Evolutionary conservation across 2,888 invertebrate species (phyloP).

Genomic region (Hymenopus coronatus): DNA sequence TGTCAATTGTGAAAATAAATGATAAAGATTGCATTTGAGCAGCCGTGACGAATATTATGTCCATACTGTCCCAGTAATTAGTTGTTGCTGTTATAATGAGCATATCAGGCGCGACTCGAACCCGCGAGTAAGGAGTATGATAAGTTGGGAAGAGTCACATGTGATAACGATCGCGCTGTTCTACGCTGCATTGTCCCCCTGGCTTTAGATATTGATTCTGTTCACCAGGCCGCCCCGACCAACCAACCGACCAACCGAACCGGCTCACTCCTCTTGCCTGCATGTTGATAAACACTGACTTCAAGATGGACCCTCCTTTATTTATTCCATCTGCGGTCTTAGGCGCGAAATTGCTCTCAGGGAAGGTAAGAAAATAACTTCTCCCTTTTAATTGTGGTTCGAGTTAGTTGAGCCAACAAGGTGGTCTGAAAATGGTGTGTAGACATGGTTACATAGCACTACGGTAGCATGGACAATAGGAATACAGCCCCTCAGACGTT

Average conservation of each 20-base stretch:
- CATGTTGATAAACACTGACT: not conserved
- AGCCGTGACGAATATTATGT: too few species aligned
- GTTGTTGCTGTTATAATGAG: too few species aligned
- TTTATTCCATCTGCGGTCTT: not conserved
- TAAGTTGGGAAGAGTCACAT: not conserved
- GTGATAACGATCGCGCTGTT: not conserved
- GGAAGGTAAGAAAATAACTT: not conserved
- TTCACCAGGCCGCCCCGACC: slow-evolving; percentile 13
- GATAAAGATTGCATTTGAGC: too few species aligned
- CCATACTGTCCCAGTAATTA: too few species aligned
- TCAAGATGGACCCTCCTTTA: not conserved
- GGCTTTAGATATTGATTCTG: slow-evolving; percentile 28
- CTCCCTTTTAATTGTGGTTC: not conserved
- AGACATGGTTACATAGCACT: not conserved
- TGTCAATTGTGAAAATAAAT: too few species aligned
- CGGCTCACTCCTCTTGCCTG: not conserved
- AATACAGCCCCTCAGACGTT: too few species aligned
- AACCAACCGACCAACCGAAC: not conserved
- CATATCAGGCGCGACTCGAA: not conserved
- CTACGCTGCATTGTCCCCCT: not conserved
- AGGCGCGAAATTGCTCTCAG: too few species aligned
- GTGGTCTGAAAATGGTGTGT: not conserved
- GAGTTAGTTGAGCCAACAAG: too few species aligned
- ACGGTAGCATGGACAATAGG: too few species aligned
- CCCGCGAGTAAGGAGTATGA: not conserved